These are phyloP conservation scores for Paramormyrops kingsleyae DNA, from an alignment of 2,113 vertebrate species.

Conservation along the genomic window DNA sequence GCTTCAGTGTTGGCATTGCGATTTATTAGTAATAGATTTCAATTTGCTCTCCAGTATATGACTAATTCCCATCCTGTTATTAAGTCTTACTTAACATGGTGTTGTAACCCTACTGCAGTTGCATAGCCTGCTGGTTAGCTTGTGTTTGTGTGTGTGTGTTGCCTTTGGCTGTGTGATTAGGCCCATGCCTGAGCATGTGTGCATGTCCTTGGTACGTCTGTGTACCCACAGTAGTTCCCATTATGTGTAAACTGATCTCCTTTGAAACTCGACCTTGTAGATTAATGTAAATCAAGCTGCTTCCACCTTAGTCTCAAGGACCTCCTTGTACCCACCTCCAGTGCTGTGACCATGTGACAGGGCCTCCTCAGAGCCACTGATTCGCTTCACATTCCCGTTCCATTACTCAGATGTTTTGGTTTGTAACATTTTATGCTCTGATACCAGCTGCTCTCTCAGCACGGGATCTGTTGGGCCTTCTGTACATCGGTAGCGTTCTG, in stretches of 20 bases:
- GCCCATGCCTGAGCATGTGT: background rate
- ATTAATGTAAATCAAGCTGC: background rate
- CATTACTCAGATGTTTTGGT: background rate
- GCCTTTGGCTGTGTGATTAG: background rate
- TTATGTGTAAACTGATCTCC: background rate
- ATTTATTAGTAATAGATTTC: background rate
- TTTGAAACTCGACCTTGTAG: background rate
- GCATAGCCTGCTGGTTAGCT: background rate
- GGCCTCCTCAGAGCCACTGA: background rate
- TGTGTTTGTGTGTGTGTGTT: background rate
- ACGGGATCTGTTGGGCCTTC: background rate
- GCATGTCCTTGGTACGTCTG: background rate
- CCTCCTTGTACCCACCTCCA: background rate
- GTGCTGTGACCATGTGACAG: background rate
- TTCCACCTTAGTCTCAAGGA: background rate
- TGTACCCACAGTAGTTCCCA: background rate
- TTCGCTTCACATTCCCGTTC: background rate
- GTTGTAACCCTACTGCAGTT: background rate
- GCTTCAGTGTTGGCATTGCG: background rate
- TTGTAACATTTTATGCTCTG: background rate
- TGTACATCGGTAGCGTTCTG: background rate
- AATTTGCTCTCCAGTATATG: background rate
- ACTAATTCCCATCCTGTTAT: background rate
- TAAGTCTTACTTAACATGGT: background rate
- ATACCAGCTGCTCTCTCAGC: background rate